Evolutionary conservation across 2,888 invertebrate genomes (phyloP).

Genomic region (Troilus luridus): DNA sequence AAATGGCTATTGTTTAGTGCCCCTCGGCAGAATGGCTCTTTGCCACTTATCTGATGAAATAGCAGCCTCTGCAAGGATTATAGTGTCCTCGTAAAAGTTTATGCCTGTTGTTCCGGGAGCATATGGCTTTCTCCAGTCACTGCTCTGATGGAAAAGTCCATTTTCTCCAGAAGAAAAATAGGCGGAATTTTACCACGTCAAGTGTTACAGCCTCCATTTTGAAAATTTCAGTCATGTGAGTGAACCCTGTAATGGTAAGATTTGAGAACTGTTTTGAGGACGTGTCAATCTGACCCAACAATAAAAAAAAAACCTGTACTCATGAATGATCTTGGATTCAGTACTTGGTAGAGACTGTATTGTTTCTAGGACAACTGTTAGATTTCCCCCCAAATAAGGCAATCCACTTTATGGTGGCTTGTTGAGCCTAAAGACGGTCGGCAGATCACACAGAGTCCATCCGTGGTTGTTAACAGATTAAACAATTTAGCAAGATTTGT

Average conservation of each 20-base stretch:
- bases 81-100: conserved; percentile 29
- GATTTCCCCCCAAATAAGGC: no score
- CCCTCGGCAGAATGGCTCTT: conserved; percentile 17
- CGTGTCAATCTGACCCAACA: no score
- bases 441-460: no score
- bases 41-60: conserved; percentile 46
- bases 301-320: no score
- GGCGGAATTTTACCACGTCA: background rate
- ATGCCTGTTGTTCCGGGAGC: background rate
- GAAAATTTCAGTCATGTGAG: background rate
- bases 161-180: background rate
- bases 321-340: no score
- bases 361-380: no score
- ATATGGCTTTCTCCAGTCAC: background rate
- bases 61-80: conserved; percentile 14
- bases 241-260: background rate
- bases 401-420: no score
- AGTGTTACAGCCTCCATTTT: background rate
- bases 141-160: conserved; percentile 4
- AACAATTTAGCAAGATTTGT: no score
- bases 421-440: no score
- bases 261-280: background rate
- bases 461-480: no score
- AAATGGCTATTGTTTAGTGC: conserved; percentile 42
- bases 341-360: no score